Conservation (phyloP, 1,140 invertebrate genomes). For the Drosophila busckii region DNA sequence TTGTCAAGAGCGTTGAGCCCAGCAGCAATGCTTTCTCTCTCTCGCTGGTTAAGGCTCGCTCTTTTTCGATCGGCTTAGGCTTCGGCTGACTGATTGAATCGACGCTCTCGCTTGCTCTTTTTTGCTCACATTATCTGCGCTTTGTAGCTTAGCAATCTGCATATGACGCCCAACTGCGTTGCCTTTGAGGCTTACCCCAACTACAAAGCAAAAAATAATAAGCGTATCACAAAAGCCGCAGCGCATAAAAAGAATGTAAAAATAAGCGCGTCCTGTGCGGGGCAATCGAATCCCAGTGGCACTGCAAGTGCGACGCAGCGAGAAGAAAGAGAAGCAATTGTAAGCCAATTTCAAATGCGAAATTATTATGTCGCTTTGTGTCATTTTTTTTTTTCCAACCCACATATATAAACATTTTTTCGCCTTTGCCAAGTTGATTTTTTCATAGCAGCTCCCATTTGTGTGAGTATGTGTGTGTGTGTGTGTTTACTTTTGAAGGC, state of each 20-base stretch:
- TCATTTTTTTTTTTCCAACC: conserved; percentile 51
- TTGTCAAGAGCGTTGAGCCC: too few relatives aligned
- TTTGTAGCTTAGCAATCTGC: too few relatives aligned
- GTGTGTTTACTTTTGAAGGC: conserved; percentile 7
- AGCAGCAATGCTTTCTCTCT: too few relatives aligned
- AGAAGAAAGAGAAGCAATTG: conserved; percentile 59
- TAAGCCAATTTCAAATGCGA: conserved; percentile 74
- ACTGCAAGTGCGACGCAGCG: not conserved
- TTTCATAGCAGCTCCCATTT: not conserved
- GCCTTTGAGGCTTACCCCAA: too few relatives aligned
- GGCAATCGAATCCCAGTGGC: conserved; percentile 28
- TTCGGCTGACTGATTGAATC: too few relatives aligned
- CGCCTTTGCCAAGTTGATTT: conserved; percentile 24
- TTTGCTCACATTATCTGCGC: too few relatives aligned
- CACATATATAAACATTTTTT: conserved; percentile 17
- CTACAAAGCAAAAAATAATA: too few relatives aligned
- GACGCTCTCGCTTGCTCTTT: too few relatives aligned
- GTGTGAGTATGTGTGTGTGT: not conserved
- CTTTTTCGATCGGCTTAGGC: too few relatives aligned
- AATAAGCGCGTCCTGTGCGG: conserved; percentile 33
- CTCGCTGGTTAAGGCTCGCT: too few relatives aligned
- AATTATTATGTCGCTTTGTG: conserved; percentile 77
- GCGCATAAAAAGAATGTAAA: conserved; percentile 39
- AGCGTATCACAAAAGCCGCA: conserved; percentile 33
- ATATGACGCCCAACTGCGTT: too few relatives aligned